phyloP scores from a whole-genome alignment of 2,888 invertebrate genomes.

The Lasioglossum malachurum region DNA sequence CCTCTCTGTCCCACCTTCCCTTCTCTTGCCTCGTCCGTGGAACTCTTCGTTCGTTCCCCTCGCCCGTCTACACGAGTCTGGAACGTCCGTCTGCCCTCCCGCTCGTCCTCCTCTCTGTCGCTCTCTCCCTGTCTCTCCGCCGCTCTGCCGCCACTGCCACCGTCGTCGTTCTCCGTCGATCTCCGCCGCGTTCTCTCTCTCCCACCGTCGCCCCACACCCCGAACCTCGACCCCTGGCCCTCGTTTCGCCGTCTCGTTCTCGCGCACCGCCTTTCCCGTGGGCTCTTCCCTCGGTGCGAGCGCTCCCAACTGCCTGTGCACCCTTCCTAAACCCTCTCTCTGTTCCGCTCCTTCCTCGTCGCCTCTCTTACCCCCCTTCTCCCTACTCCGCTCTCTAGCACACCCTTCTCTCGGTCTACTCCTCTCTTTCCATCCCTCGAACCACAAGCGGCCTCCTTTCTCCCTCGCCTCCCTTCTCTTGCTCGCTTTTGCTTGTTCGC shows the following conservation, averaged over 20 bases:
- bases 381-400: constrained; percentile 41
- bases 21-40: constrained; percentile 49
- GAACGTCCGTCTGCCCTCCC: constrained; percentile 61
- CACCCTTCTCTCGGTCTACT: constrained; percentile 52
- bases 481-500: constrained; percentile 25
- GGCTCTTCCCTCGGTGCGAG: constrained; percentile 42
- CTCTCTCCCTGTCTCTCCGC: background rate
- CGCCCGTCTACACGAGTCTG: constrained; percentile 67
- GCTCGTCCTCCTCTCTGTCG: constrained; percentile 13
- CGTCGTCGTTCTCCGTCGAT: constrained; percentile 27
- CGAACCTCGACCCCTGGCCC: constrained; percentile 56
- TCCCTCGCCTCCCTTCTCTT: constrained; percentile 43
- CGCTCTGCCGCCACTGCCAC: constrained; percentile 27
- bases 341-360: constrained; percentile 46
- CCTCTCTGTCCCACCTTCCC: constrained; percentile 44
- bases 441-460: background rate
- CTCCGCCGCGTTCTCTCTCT: constrained; percentile 48
- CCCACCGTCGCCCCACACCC: constrained; percentile 58
- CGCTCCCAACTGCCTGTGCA: constrained; percentile 44
- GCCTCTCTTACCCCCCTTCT: constrained; percentile 34
- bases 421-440: constrained; percentile 34
- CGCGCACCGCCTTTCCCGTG: constrained; percentile 37
- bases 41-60: constrained; percentile 70
- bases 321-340: constrained; percentile 56
- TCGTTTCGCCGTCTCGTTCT: constrained; percentile 44